A percentile compares a stretch with the other conserved stretches of the same genome.
These are phyloP conservation scores for Eulemur rufifrons DNA, from an alignment of 2,113 vertebrate species.

Conservation along the genomic window DNA sequence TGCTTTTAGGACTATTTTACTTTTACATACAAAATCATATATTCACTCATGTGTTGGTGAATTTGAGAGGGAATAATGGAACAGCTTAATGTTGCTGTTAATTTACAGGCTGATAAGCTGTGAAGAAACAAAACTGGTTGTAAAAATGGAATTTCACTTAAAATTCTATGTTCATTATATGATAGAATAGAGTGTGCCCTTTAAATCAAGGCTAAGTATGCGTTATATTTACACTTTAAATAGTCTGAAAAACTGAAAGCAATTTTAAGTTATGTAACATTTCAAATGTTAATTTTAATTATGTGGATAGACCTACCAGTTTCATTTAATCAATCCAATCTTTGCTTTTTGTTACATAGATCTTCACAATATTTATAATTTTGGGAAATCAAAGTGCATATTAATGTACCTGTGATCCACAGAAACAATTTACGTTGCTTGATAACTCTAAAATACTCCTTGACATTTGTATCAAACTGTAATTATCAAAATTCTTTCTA, in stretches of 20 bases:
- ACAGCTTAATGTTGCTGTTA: background rate
- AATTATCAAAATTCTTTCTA: background rate
- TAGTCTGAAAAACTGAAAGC: background rate
- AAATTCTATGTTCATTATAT: background rate
- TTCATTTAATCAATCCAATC: background rate
- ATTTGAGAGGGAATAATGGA: background rate
- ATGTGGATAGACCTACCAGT: background rate
- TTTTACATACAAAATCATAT: background rate
- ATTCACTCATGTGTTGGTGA: background rate
- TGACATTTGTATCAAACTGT: background rate
- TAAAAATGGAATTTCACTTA: background rate
- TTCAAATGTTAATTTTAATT: background rate
- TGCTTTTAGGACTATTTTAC: slow-evolving; percentile 4
- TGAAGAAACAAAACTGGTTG: background rate
- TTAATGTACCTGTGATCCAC: slow-evolving; percentile 7
- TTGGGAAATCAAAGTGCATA: background rate
- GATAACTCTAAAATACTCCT: background rate
- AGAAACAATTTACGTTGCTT: background rate
- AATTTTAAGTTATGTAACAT: background rate
- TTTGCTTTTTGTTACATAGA: background rate
- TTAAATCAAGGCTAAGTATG: background rate
- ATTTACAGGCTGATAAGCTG: background rate
- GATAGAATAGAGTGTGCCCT: background rate
- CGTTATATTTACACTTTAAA: background rate
- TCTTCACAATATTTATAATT: background rate